Evolutionary conservation across 2,113 vertebrate species (phyloP), one percentile per base, ranked within the genome.

Genomic region (Acrocephalus arundinaceus): DNA sequence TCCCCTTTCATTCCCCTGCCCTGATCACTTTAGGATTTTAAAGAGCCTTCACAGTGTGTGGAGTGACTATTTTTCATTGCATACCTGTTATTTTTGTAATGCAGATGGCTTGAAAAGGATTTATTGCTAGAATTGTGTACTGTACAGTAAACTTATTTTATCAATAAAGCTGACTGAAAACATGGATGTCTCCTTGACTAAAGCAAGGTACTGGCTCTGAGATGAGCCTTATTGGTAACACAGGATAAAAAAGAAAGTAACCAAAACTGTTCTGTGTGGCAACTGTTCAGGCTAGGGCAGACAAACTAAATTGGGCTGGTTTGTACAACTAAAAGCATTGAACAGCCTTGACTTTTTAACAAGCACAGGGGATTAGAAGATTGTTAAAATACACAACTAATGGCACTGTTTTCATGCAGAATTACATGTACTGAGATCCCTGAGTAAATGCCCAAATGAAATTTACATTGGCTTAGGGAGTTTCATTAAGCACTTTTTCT

Each of bases 111-210:
- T 94, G 93, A 61, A 87, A 91, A 97, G 94, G 87, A 78, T 88
- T 95, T 95, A 87, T 91, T 81, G 94, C 80, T 95, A 78, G 91
- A 91, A 41, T 90, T 97, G 87, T 96, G 89, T 97, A 97, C 83
- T 96, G 93, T 93, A 96, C 74, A 97, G 93, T 96, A 96, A 87
- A 96, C 83, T 93, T 97, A 97, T 98, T 98, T 98, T 98, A 94
- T 96, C 97, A 98, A 97, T 98, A 98, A 98, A 98, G 94, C 84
- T 70, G 67, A 96, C 62, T 92, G 87, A 73, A 97, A 96, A 97
- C 33, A 52, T 7, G 20, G 33, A 28, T 85, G 51, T 41, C 35
- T 58, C 45, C 18, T 4, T 75, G 41, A 74, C 58, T 86, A 31
- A 77, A 85, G 68, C 37, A 67, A 70, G 23, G 39, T 41, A 5